phyloP scores from a whole-genome alignment of 2,113 vertebrate species.

The Oreocharis arfaki region DNA sequence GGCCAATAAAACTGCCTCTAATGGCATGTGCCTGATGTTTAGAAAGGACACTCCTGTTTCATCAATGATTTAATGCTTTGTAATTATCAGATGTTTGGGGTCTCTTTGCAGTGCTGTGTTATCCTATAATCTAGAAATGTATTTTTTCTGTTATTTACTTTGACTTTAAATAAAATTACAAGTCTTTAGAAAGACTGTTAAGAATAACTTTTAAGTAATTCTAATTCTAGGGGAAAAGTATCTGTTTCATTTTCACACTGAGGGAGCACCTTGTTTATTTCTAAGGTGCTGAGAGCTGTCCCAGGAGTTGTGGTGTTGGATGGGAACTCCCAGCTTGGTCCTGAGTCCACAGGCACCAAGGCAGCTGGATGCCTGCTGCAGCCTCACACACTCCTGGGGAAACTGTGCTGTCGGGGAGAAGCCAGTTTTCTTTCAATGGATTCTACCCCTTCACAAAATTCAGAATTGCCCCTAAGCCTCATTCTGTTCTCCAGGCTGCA shows the following conservation, averaged over 20 bases:
- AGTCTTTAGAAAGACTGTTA: neutral
- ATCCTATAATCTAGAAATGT: neutral
- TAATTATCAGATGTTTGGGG: neutral
- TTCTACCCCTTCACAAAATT: neutral
- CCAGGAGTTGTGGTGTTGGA: fast-evolving
- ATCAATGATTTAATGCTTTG: neutral
- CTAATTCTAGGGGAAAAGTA: neutral
- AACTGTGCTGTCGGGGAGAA: neutral
- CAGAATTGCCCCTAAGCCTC: neutral
- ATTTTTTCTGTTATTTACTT: neutral
- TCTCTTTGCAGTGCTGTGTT: neutral
- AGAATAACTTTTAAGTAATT: neutral
- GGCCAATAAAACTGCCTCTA: neutral
- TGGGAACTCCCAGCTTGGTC: fast-evolving
- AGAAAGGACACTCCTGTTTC: neutral
- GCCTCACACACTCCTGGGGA: neutral
- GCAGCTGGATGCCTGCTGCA: neutral
- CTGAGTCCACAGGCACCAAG: neutral
- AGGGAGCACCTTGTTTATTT: neutral
- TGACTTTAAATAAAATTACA: neutral
- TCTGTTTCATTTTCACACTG: neutral
- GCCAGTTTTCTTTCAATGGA: neutral
- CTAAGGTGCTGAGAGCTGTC: neutral
- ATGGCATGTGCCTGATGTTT: neutral
- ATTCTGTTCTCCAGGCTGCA: neutral